Base-by-base conservation (phyloP, 1,140 invertebrate genomes). In the Leptinotarsa undecemlineata region DNA sequence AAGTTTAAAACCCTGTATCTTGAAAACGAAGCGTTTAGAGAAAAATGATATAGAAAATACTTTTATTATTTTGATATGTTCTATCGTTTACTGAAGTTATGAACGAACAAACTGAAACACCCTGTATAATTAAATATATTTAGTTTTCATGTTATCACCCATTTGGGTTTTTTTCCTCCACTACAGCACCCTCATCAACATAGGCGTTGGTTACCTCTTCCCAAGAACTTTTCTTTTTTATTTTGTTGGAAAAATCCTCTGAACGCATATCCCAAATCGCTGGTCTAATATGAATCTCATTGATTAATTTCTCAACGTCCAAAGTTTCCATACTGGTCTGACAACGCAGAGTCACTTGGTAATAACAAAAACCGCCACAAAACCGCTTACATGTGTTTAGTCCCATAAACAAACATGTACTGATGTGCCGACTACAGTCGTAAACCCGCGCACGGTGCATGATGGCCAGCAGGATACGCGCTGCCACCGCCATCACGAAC, bases 161-260 rank as follows among this genome's bases (percentile, higher is more conserved):
- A 51, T 51, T 51, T 51, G n/a, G 11, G 2, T 3, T 66, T 66
- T 66, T 66, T 23, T 66, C n/a, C 23, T 66, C 63, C 63, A 66
- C 5, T 66, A 5, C 21, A 51, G 48, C 48, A 51, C 17, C 19
- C 48, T 70, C 48, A 33, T 70, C 26, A 57, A 57, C n/a, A 63
- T 64, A 62, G 19, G 42, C 51, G 8, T 19, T 47, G 21, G 62
- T 63, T 62, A 63, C 26, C 21, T 63, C 60, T 63, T 72, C 62
- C 71, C 71, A 72, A 72, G 47, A 72, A 63, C 60, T 26, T 66
- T 72, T 63, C 21, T 48, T 72, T 63, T 63, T 72, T 72, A 72
- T 72, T 66, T 72, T 72, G 68, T 70, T 57, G 68, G 48, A 70
- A 57, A 61, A 70, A 21, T 70, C 68, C 8, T 57, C 68, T 57